Percentiles rank a stretch among this genome's conserved stretches.
Conservation (phyloP, 2,888 invertebrate species). For the Melikaiella ostensackeni region DNA sequence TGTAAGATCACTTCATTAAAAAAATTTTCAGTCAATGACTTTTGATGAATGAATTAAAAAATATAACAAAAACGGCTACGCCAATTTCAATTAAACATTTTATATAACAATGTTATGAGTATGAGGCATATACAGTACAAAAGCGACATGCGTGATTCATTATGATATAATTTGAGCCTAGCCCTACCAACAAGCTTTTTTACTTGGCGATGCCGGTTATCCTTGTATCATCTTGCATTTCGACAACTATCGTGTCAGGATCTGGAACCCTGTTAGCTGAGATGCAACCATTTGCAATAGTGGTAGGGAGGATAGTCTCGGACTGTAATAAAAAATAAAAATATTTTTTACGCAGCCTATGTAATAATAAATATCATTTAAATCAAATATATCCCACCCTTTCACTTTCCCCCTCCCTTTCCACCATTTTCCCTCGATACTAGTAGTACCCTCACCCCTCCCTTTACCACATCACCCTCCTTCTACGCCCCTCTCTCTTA, state of each 20-base stretch:
- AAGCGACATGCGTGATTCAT: constrained; percentile 29
- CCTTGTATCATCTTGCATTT: constrained; percentile 75
- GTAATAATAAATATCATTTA: no score
- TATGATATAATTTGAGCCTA: constrained; percentile 61
- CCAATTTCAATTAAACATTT: not conserved
- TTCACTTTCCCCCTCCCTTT: no score
- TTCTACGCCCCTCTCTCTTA: no score
- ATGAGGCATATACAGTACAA: constrained; percentile 10
- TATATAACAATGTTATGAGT: not conserved
- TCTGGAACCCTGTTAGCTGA: constrained; percentile 75
- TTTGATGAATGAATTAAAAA: not conserved
- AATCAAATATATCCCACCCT: no score
- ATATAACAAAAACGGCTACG: not conserved
- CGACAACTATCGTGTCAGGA: constrained; percentile 75
- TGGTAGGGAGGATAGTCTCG: constrained; percentile 73
- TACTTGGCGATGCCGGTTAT: constrained; percentile 76
- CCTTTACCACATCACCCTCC: no score
- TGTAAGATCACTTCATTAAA: not conserved
- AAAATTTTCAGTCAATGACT: not conserved
- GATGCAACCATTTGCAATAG: constrained; percentile 74
- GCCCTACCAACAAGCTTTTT: constrained; percentile 76
- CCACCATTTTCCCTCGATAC: no score
- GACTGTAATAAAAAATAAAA: constrained; percentile 67
- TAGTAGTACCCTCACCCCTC: no score
- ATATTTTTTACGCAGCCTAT: not conserved